A percentile compares a stretch with the other conserved stretches of the same genome.
phyloP scores from a whole-genome alignment of 2,888 invertebrate species.

The Pammene fasciana region DNA sequence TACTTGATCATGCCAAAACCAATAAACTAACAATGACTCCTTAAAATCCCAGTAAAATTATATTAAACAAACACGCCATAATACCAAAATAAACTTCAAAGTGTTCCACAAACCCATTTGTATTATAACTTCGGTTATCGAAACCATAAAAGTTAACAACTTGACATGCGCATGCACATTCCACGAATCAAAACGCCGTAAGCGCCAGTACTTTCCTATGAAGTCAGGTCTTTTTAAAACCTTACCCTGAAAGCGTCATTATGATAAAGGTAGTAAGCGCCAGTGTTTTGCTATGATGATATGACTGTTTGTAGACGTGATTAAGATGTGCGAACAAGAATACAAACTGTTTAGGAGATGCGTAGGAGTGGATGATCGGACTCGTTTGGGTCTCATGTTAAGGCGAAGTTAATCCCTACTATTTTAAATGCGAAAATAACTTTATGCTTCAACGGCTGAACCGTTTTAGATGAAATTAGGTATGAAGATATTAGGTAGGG shows the following conservation, averaged over 20 bases:
- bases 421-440: too few species aligned
- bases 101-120: constrained; percentile 1
- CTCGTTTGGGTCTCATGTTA: constrained; percentile 45
- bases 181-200: background rate
- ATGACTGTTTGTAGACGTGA: background rate
- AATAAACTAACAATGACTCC: background rate
- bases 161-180: background rate
- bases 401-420: constrained; percentile 43
- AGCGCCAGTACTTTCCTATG: background rate
- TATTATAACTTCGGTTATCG: constrained; percentile 19
- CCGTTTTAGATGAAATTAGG: too few species aligned
- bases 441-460: too few species aligned
- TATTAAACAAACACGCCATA: background rate
- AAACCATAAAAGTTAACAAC: constrained; percentile 12
- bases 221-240: background rate
- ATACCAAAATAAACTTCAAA: background rate
- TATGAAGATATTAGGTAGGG: too few species aligned
- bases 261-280: background rate
- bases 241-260: too few species aligned
- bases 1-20: too few species aligned
- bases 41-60: background rate
- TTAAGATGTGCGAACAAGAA: constrained; percentile 47
- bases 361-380: constrained; percentile 51
- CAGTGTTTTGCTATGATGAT: background rate
- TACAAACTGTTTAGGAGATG: constrained; percentile 52